Evolutionary conservation across 2,113 vertebrate species (phyloP).

Genomic region (Macroglossus sobrinus): DNA sequence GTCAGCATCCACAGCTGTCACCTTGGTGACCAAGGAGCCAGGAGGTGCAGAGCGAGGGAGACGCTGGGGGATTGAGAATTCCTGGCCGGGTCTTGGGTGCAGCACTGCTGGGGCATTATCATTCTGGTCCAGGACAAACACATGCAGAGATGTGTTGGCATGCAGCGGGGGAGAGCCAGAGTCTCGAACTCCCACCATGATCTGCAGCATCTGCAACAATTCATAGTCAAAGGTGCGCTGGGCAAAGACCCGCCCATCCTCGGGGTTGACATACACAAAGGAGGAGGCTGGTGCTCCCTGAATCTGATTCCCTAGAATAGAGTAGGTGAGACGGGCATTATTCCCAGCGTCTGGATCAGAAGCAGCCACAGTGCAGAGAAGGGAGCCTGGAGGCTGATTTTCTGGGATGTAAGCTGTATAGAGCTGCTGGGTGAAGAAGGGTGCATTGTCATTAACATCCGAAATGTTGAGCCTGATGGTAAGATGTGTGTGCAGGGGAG

Average conservation of each 20-base stretch:
- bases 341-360: slow-evolving; percentile 83
- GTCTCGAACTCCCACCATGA: slow-evolving; percentile 81
- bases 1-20: slow-evolving; percentile 90
- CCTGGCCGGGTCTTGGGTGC: slow-evolving; percentile 81
- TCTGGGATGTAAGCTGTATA: slow-evolving; percentile 85
- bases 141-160: slow-evolving; percentile 81
- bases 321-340: slow-evolving; percentile 86
- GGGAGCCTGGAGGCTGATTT: slow-evolving; percentile 85
- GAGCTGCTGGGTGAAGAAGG: slow-evolving; percentile 81
- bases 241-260: slow-evolving; percentile 86
- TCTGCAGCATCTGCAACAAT: slow-evolving; percentile 80
- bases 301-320: slow-evolving; percentile 79
- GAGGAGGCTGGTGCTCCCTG: slow-evolving; percentile 83
- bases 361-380: slow-evolving; percentile 87
- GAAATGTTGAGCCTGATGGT: slow-evolving; percentile 85
- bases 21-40: slow-evolving; percentile 90
- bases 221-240: slow-evolving; percentile 87
- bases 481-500: slow-evolving; percentile 83
- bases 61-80: slow-evolving; percentile 79
- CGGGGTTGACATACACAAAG: slow-evolving; percentile 86
- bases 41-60: slow-evolving; percentile 85
- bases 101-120: slow-evolving; percentile 86
- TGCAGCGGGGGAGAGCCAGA: slow-evolving; percentile 78
- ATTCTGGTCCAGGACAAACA: slow-evolving; percentile 87
- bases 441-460: slow-evolving; percentile 92